Evolutionary conservation across 2,113 vertebrate genomes (phyloP), one percentile per base, ranked within the genome.

Genomic region (Pandion haliaetus): DNA sequence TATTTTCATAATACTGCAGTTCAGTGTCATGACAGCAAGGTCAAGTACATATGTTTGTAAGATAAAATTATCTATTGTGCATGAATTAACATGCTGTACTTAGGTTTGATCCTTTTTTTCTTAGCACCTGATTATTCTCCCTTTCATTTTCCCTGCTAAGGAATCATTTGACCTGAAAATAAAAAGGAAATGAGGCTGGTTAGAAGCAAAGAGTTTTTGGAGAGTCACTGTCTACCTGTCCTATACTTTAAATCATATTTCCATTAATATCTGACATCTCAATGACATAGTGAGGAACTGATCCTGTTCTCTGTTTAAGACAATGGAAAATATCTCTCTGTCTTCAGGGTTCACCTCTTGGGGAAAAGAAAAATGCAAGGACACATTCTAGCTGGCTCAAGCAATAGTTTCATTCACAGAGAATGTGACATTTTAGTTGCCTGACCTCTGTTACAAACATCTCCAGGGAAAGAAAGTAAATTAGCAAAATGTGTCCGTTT

Each of bases 91-190:
- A 47, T 76, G 21, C 49, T 31, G 7, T 59, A 65, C 44, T 92
- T 81, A 25, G 47, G 12, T 73, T 58, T 82, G 26, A 78, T 66
- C 24, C 7, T 79, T 90, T 82, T 57, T 79, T 55, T 61, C 28
- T 85, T 81, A 69, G 13, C 72, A 32, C 20, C 26, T 57, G 6
- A 28, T 76, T 57, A 42, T 80, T 85, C 44, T 90, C 23, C 28
- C 23, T 58, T 81, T 91, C 20, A 55, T 72, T 78, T 96, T 86
- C 17, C 14, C 24, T 86, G 32, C 17, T 73, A 82, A 86, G 54
- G 55, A 96, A 70, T 82, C 19, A 55, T 86, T 86, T 95, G 42
- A 70, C 28, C 88, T 78, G 45, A 88, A 92, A 94, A 94, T 72
- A 14, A 59, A 91, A 93, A 93, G 49, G 31, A 77, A 92, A 90